These are phyloP conservation scores for Halcyon badia DNA, from an alignment of 2,797 vertebrate species.

Conservation along the genomic window DNA sequence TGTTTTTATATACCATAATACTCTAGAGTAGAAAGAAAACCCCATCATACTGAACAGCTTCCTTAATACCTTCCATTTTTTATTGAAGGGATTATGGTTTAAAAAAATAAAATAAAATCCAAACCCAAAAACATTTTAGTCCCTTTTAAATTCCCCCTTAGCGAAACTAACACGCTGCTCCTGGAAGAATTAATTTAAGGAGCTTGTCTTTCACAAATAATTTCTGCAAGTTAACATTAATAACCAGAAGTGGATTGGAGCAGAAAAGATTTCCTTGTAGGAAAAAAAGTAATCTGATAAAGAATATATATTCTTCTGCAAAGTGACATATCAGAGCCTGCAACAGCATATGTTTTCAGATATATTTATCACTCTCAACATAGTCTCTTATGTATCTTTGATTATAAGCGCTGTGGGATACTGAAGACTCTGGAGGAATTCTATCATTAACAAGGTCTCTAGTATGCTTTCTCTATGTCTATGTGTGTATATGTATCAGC, in stretches of 20 bases:
- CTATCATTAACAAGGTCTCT: neutral
- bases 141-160: neutral
- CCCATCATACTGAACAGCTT: neutral
- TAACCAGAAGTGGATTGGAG: conserved; percentile 33
- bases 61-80: neutral
- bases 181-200: neutral
- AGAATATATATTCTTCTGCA: neutral
- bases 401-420: conserved; percentile 46
- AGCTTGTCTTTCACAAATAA: neutral
- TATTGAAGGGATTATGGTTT: neutral
- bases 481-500: neutral
- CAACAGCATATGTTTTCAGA: neutral
- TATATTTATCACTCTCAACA: conserved; percentile 8
- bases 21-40: neutral
- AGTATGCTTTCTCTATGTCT: neutral
- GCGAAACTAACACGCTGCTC: neutral
- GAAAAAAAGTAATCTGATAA: neutral
- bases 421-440: neutral
- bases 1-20: neutral
- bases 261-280: conserved; percentile 46
- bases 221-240: conserved; percentile 42
- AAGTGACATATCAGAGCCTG: neutral
- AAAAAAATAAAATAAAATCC: neutral
- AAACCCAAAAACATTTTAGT: neutral
- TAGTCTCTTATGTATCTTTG: conserved; percentile 42